Evolutionary conservation across 2,113 vertebrate species (phyloP), one percentile per base, ranked within the genome.

Genomic region (Mustela lutreola): DNA sequence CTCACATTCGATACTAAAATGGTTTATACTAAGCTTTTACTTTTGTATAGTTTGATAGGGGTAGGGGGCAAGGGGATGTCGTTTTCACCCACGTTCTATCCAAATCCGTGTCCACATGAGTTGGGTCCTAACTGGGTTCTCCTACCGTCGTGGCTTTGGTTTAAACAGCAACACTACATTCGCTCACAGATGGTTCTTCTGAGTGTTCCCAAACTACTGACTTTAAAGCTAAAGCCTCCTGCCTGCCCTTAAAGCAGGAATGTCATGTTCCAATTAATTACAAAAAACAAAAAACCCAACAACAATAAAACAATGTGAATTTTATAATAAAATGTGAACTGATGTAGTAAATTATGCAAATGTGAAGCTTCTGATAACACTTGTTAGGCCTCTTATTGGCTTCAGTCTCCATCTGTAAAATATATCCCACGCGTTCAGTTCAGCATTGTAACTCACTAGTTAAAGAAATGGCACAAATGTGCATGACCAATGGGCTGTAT

Each of bases 281-380:
- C 58, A 92, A 98, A 97, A 58, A 58, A 58, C 7, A 88, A 84
- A 86, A 97, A 92, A 6, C 39, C 36, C 26, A 56, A 60, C 53
- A 92, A 95, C 53, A 92, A 95, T 98, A 97, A 99, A 99, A 99
- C 98, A 99, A 99, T 99, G 99, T 99, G 99, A 99, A 99, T 98
- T 98, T 98, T 99, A 98, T 98, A 98, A 98, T 98, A 98, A 98
- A 98, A 99, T 99, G 99, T 99, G 99, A 99, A 99, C 98, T 98
- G 99, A 98, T 99, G 99, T 99, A 99, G 98, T 99, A 99, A 97
- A 99, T 99, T 99, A 99, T 99, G 99, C 99, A 98, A 98, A 99
- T 99, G 99, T 99, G 99, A 99, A 99, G 98, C 99, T 99, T 99
- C 99, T 99, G 99, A 99, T 99, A 98, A 99, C 99, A 99, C 98